A percentile compares a stretch with the other conserved stretches of the same genome.
Conservation (phyloP, 2,113 vertebrate genomes). For the Mirza zaza region DNA sequence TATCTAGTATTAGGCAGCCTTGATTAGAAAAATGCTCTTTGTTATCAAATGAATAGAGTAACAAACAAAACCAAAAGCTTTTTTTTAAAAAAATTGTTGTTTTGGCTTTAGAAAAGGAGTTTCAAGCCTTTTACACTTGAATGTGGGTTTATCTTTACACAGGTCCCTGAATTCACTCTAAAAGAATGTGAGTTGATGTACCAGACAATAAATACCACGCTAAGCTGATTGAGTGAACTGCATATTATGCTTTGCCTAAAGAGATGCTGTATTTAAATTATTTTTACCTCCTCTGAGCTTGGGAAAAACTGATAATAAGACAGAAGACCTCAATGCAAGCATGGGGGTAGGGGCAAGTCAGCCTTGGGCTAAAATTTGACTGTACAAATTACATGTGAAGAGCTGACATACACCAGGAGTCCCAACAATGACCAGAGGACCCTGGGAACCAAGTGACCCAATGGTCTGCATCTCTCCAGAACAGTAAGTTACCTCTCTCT, state of each 20-base stretch:
- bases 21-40: constrained; percentile 71
- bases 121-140: constrained; percentile 44
- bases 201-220: background rate
- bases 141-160: constrained; percentile 45
- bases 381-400: background rate
- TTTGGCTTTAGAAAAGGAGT: constrained; percentile 51
- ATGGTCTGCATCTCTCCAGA: background rate
- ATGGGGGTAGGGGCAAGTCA: background rate
- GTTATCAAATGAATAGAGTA: constrained; percentile 75
- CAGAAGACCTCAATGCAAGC: background rate
- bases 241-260: background rate
- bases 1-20: constrained; percentile 70
- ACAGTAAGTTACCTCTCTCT: background rate
- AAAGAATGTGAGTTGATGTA: constrained; percentile 6
- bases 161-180: constrained; percentile 35
- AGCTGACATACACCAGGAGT: background rate
- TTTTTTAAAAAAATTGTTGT: constrained; percentile 10
- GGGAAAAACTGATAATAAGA: background rate
- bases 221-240: background rate
- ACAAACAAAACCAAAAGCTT: constrained; percentile 63
- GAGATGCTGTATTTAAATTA: constrained; percentile 10
- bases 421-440: background rate
- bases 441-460: background rate
- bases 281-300: constrained; percentile 40
- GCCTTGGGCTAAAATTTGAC: background rate